Conservation (phyloP, 2,797 vertebrate species). For the Myotis findleyi region DNA sequence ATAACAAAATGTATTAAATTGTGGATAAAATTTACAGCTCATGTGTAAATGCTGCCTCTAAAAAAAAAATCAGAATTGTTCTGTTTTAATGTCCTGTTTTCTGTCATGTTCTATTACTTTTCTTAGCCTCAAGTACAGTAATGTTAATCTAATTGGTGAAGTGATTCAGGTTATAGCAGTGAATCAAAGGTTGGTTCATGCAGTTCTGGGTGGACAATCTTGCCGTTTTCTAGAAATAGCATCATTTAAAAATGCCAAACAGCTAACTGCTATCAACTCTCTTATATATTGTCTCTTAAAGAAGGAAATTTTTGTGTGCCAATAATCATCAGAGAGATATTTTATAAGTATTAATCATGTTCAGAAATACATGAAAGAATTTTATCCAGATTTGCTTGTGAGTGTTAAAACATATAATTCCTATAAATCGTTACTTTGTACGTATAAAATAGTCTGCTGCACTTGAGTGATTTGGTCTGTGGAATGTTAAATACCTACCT, state of each 20-base stretch:
- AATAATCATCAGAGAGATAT: slow-evolving; percentile 85
- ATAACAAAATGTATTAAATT: slow-evolving; percentile 84
- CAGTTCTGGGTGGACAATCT: slow-evolving; percentile 81
- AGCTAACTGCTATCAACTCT: slow-evolving; percentile 82
- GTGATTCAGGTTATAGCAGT: slow-evolving; percentile 84
- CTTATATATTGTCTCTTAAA: slow-evolving; percentile 85
- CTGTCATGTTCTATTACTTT: slow-evolving; percentile 87
- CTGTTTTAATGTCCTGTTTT: slow-evolving; percentile 81
- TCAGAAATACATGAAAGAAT: slow-evolving; percentile 84
- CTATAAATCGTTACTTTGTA: slow-evolving; percentile 71
- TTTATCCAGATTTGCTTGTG: slow-evolving; percentile 83
- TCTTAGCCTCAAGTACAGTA: slow-evolving; percentile 91
- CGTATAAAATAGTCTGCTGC: slow-evolving; percentile 66
- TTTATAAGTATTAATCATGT: slow-evolving; percentile 86
- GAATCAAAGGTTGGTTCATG: slow-evolving; percentile 83
- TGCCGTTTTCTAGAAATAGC: slow-evolving; percentile 87
- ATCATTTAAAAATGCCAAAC: slow-evolving; percentile 88
- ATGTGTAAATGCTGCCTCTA: slow-evolving; percentile 86
- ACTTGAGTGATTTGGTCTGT: slow-evolving; percentile 67
- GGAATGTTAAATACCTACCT: slow-evolving; percentile 55
- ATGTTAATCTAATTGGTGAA: slow-evolving; percentile 86
- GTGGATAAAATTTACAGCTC: slow-evolving; percentile 87
- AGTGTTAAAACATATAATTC: slow-evolving; percentile 79
- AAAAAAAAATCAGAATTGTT: slow-evolving; percentile 79
- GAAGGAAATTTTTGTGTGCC: slow-evolving; percentile 84